phyloP scores from a whole-genome alignment of 2,888 invertebrate genomes.

The Copidosoma aretas region DNA sequence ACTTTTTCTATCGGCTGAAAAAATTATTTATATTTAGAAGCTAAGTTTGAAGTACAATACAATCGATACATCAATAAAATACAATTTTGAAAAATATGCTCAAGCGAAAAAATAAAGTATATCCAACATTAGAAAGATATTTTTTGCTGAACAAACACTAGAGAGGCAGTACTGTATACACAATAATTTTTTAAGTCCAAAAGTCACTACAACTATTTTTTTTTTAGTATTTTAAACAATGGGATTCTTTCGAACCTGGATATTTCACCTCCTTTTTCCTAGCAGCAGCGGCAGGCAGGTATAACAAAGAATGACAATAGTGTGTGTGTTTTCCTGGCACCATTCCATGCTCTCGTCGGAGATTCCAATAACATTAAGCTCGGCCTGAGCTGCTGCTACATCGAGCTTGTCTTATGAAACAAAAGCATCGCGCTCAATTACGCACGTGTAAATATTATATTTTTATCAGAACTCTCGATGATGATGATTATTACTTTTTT shows the following conservation, averaged over 20 bases:
- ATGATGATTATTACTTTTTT: no score
- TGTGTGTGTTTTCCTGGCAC: background rate
- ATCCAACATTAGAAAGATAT: no score
- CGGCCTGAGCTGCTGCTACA: background rate
- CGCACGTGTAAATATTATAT: background rate
- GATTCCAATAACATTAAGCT: slow-evolving; percentile 21
- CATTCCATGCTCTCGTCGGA: background rate
- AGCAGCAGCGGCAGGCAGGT: background rate
- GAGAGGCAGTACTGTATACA: no score
- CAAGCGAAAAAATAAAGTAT: no score
- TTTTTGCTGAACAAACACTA: no score
- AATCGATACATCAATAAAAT: no score
- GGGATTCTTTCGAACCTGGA: background rate
- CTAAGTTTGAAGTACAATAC: no score
- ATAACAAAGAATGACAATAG: slow-evolving; percentile 9
- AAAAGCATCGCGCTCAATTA: background rate
- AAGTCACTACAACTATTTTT: no score
- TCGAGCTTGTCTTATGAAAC: background rate
- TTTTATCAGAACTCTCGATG: no score
- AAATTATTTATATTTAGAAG: no score
- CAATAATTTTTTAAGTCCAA: background rate
- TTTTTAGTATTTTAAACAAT: slow-evolving; percentile 14
- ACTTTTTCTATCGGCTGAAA: no score
- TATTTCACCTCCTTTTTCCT: background rate
- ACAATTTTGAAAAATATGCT: no score